These are phyloP conservation scores for Tychaedon coryphoeus DNA, from an alignment of 2,113 vertebrate species.

Conservation along the genomic window DNA sequence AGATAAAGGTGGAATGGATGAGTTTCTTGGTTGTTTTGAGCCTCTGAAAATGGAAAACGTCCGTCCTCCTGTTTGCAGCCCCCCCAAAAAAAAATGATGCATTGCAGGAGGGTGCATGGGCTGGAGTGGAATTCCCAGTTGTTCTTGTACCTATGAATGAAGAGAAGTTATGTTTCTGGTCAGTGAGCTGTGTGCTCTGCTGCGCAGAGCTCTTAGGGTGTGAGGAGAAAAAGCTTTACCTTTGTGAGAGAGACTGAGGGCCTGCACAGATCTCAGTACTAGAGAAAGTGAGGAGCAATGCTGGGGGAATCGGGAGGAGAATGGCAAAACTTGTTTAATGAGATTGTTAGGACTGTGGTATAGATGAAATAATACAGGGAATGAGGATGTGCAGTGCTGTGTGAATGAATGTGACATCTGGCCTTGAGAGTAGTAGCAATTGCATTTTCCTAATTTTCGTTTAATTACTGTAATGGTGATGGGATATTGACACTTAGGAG, in stretches of 20 bases:
- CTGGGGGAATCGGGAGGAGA: background rate
- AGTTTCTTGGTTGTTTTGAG: background rate
- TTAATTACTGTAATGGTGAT: background rate
- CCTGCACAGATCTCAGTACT: background rate
- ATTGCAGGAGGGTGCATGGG: accelerated
- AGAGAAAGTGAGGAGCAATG: background rate
- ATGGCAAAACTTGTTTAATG: background rate
- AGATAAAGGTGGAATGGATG: background rate
- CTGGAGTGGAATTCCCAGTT: background rate
- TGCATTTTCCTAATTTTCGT: background rate
- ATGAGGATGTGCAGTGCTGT: accelerated
- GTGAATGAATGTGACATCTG: background rate
- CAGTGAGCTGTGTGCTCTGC: background rate
- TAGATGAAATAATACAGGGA: background rate
- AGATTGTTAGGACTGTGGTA: background rate
- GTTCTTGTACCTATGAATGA: background rate
- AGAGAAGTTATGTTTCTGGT: background rate
- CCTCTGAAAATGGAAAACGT: background rate
- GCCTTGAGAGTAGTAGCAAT: background rate
- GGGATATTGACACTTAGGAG: background rate
- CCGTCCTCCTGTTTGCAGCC: background rate
- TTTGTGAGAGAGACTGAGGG: background rate
- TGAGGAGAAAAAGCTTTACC: background rate
- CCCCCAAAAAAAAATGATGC: background rate
- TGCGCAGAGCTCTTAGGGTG: accelerated